Percentiles rank a stretch among this genome's conserved stretches.
These are phyloP conservation scores for Xiphias gladius DNA, from an alignment of 2,113 vertebrate species.

Conservation along the genomic window DNA sequence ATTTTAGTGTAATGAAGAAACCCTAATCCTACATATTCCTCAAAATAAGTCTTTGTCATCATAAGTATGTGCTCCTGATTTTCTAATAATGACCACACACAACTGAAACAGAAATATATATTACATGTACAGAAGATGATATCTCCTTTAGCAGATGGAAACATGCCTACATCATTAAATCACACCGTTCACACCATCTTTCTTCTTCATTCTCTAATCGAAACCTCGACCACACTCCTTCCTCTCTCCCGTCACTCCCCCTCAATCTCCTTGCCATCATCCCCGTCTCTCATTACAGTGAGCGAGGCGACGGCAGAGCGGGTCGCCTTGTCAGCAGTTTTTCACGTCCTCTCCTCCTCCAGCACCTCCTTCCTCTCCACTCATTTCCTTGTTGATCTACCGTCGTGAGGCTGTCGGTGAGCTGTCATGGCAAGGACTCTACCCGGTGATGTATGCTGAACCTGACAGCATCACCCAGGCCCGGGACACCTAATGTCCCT, in stretches of 20 bases:
- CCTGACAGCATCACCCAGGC: conserved; percentile 57
- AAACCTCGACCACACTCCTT: conserved; percentile 2
- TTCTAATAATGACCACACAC: conserved; percentile 7
- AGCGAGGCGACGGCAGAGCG: conserved; percentile 43
- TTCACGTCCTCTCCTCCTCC: conserved; percentile 25
- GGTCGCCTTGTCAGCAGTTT: conserved; percentile 73
- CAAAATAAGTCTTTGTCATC: background rate
- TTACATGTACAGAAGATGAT: background rate
- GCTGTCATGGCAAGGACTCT: conserved; percentile 71
- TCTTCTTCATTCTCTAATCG: conserved; percentile 20
- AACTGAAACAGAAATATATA: background rate
- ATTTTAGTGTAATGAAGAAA: conserved; percentile 26
- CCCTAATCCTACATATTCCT: background rate
- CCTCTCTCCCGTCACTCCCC: conserved; percentile 20
- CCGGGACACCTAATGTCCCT: conserved; percentile 57
- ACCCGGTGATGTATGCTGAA: conserved; percentile 47
- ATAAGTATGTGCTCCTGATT: background rate
- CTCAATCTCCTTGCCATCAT: conserved; percentile 24
- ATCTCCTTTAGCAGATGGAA: background rate
- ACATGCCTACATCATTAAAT: conserved; percentile 31
- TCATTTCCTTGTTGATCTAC: conserved; percentile 67
- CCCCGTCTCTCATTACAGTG: conserved; percentile 52
- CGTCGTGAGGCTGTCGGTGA: conserved; percentile 47
- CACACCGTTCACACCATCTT: background rate
- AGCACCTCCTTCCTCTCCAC: conserved; percentile 30